A percentile compares a stretch with the other conserved stretches of the same genome.
These are phyloP conservation scores for Psephotus haematonotus DNA, from an alignment of 2,113 vertebrate genomes.

Conservation along the genomic window DNA sequence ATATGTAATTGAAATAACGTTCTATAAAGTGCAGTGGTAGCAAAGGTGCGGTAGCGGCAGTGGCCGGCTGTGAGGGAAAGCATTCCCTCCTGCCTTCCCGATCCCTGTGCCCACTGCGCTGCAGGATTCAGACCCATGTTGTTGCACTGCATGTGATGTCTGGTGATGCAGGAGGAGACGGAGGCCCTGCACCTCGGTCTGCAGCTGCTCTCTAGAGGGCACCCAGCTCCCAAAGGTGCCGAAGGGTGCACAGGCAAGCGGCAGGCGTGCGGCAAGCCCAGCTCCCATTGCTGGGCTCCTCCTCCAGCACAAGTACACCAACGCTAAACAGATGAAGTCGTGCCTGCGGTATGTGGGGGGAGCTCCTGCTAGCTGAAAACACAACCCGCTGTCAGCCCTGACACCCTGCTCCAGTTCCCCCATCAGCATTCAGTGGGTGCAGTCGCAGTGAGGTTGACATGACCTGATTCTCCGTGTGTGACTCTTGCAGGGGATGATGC, in stretches of 20 bases:
- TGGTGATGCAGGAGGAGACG: not conserved
- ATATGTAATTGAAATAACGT: not conserved
- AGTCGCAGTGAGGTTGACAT: fast-evolving
- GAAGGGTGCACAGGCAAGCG: not conserved
- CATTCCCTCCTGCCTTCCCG: not conserved
- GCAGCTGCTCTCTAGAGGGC: constrained; percentile 29
- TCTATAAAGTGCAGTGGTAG: not conserved
- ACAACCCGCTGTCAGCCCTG: fast-evolving
- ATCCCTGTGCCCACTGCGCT: fast-evolving
- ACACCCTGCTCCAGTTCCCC: fast-evolving
- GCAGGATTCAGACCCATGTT: fast-evolving
- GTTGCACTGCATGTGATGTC: fast-evolving
- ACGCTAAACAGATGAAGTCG: not conserved
- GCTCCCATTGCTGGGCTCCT: not conserved
- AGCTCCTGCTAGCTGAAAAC: not conserved
- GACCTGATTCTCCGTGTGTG: fast-evolving
- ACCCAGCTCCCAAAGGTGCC: not conserved
- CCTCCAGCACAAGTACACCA: not conserved
- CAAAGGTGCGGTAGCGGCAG: not conserved
- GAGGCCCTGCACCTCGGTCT: not conserved
- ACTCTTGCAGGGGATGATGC: fast-evolving
- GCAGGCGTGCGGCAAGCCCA: fast-evolving
- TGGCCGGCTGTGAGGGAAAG: not conserved
- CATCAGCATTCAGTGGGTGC: fast-evolving
- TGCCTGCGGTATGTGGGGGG: not conserved